These are phyloP conservation scores for Diadegma fenestrale DNA, from an alignment of 2,888 invertebrate species.

Conservation along the genomic window DNA sequence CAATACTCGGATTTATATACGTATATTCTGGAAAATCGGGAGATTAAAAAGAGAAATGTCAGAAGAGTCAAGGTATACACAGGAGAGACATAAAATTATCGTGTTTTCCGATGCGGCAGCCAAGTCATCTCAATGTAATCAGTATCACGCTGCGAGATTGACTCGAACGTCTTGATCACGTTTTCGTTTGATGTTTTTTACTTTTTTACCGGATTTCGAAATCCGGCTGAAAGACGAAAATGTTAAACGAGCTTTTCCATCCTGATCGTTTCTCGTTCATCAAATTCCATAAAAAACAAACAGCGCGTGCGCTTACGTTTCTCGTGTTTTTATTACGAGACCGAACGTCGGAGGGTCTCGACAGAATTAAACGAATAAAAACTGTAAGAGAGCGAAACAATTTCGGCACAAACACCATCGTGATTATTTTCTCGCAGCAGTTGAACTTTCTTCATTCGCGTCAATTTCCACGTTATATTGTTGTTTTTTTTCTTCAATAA, in stretches of 20 bases:
- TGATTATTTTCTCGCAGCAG: conserved; percentile 29
- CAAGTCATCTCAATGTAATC: conserved; percentile 30
- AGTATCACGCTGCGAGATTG: conserved; percentile 37
- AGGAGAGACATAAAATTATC: conserved; percentile 20
- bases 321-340: conserved; percentile 51
- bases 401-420: not conserved
- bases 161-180: conserved; percentile 24
- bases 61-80: conserved; percentile 11
- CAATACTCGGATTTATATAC: not conserved
- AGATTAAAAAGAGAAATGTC: conserved; percentile 3
- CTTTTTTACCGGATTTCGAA: conserved; percentile 6
- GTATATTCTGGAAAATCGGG: conserved; percentile 26
- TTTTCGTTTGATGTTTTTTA: conserved; percentile 17
- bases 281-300: conserved; percentile 62
- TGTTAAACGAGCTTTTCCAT: conserved; percentile 43
- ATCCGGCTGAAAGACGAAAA: conserved; percentile 16
- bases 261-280: conserved; percentile 55
- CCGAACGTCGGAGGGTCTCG: conserved; percentile 19
- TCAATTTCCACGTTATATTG: conserved; percentile 26
- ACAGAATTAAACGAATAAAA: not conserved
- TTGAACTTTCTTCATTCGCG: conserved; percentile 19
- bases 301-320: conserved; percentile 23
- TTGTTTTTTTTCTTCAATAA: conserved; percentile 14
- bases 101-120: conserved; percentile 23
- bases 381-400: not conserved